Evolutionary conservation across 2,888 invertebrate genomes (phyloP), one percentile per base, ranked within the genome.

Genomic region (Oligia strigilis): DNA sequence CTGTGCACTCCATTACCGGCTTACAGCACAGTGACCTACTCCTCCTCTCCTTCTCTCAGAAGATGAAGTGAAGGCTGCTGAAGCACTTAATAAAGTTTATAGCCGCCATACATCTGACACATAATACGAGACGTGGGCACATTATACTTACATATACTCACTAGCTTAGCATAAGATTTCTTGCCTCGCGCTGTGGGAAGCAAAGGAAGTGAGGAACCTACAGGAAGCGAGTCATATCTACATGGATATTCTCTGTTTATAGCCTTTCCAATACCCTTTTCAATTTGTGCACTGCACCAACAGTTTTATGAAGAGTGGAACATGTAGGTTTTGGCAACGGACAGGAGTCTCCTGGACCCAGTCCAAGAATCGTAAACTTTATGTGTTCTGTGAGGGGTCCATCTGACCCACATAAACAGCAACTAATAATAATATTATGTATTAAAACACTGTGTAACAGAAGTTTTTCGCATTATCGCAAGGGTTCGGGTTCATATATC

Each of bases 141-240:
- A 40, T 40, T 40, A 40, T 40, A 40, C 36, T 2, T 36, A 36
- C 36, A 36, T 36, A 36, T 40, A 40, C 40, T n/a, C 29, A 5
- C 0, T 9, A 36, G 23, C 43, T 69, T 40, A n/a, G 23, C 23
- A n/a, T 4, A n/a, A 23, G 3, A 58, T 79, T 11, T 36, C n/a
- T 60, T 9, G n/a, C 65, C 13, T 4, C 71, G 52, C 60, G 70
- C 36, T 60, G 23, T 29, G 6, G 13, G n/a, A 13, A n/a, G 60
- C n/a, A 13, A 60, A 60, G 4, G 1, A 60, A 60, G 13, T 4
- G 60, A n/a, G 13, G n/a, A n/a, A 60, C 13, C 60, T 19, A 43
- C 36, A 55, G 43, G 72, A 67, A 80, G 46, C 19, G 52, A 78
- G 52, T 8, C 58, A 71, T 67, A 85, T 86, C 83, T 86, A 82